These are phyloP conservation scores for Caenorhabditis elegans DNA, from an alignment of 1,140 invertebrate genomes.

Conservation along the genomic window DNA sequence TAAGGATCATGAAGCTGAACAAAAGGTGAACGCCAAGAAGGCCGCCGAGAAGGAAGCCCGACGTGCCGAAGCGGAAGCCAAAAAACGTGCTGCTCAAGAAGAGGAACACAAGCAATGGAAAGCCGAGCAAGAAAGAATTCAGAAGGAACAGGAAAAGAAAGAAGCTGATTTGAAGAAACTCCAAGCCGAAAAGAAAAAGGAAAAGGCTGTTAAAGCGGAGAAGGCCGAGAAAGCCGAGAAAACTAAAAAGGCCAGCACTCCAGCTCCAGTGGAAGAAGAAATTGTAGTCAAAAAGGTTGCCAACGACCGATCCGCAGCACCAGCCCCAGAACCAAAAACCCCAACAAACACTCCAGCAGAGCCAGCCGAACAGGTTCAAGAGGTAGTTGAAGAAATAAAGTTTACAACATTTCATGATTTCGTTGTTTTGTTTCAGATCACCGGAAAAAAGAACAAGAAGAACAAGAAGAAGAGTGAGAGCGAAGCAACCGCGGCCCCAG, in stretches of 20 bases:
- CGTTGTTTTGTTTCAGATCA: not conserved
- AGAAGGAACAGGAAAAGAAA: constrained; percentile 12
- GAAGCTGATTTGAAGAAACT: not conserved
- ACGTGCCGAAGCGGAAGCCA: not conserved
- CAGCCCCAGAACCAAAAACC: constrained; percentile 16
- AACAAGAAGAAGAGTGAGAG: constrained; percentile 29
- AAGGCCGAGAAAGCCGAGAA: not conserved
- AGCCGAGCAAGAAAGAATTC: constrained; percentile 6
- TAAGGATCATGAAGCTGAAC: constrained; percentile 38
- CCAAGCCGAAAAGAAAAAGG: constrained; percentile 22
- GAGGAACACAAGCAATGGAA: constrained; percentile 1
- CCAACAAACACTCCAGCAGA: constrained; percentile 23
- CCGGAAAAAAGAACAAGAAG: constrained; percentile 24
- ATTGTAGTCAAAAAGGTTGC: not conserved
- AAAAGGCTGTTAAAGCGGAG: constrained; percentile 26
- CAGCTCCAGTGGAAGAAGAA: constrained; percentile 14
- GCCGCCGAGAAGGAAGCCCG: constrained; percentile 17
- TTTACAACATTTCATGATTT: not conserved
- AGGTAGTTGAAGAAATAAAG: not conserved
- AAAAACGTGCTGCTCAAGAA: constrained; percentile 15
- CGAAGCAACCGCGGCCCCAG: not conserved
- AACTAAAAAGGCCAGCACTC: not conserved
- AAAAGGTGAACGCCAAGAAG: constrained; percentile 18
- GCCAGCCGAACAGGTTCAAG: constrained; percentile 5
- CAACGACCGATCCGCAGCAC: not conserved